These are phyloP conservation scores for Boleophthalmus pectinirostris DNA, from an alignment of 2,113 vertebrate species.

Conservation along the genomic window DNA sequence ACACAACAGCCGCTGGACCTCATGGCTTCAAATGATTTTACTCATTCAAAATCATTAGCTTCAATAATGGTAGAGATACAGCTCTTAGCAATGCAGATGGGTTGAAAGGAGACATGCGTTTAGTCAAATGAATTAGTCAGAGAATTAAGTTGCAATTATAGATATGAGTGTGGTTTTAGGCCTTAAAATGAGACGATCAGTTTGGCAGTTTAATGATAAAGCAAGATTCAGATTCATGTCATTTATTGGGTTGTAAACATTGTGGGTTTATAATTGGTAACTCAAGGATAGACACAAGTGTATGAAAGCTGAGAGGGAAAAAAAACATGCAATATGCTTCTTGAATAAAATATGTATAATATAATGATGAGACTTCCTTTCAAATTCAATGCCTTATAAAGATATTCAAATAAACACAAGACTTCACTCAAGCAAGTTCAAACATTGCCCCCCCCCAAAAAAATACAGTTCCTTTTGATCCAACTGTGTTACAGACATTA, in stretches of 20 bases:
- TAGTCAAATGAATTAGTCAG: conserved; percentile 16
- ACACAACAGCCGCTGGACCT: conserved; percentile 53
- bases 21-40: conserved; percentile 47
- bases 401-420: no score
- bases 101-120: conserved; percentile 25
- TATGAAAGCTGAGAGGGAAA: background rate
- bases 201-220: conserved; percentile 1
- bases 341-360: no score
- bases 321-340: no score
- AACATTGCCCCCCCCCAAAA: no score
- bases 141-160: background rate
- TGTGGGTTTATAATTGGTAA: background rate
- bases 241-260: background rate
- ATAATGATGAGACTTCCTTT: background rate
- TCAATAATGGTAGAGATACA: conserved; percentile 61
- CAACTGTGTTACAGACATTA: no score
- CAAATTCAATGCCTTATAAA: no score
- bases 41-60: conserved; percentile 68
- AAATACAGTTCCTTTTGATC: no score
- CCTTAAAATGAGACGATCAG: no score
- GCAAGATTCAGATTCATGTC: background rate
- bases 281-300: background rate
- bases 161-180: background rate
- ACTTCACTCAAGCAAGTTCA: no score
- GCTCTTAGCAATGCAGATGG: conserved; percentile 51